Evolutionary conservation across 2,888 invertebrate species (phyloP).

Genomic region (Miltochrista miniata): DNA sequence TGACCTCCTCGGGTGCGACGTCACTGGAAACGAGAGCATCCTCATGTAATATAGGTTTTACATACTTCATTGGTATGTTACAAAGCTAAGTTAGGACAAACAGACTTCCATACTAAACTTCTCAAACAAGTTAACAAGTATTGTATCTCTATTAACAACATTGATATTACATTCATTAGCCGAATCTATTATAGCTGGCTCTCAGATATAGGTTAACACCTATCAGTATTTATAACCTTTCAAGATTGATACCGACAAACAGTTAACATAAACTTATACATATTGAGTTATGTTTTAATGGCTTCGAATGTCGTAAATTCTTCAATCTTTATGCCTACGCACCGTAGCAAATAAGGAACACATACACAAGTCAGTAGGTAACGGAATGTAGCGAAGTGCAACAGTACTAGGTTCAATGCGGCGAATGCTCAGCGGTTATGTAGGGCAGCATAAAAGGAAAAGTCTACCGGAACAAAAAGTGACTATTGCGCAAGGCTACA

Average conservation of each 20-base stretch:
- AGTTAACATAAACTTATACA: too few relatives aligned
- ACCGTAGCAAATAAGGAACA: conserved; percentile 40
- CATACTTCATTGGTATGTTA: neutral
- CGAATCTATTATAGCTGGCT: too few relatives aligned
- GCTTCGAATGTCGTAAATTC: conserved; percentile 21
- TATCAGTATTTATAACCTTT: neutral
- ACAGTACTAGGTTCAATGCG: conserved; percentile 47
- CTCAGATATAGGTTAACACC: too few relatives aligned
- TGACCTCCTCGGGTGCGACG: conserved; percentile 75
- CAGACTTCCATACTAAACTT: too few relatives aligned
- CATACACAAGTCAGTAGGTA: conserved; percentile 49
- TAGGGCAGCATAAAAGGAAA: conserved; percentile 69
- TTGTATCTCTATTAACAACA: too few relatives aligned
- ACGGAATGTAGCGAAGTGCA: conserved; percentile 59
- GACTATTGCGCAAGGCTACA: conserved; percentile 73
- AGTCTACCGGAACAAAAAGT: conserved; percentile 73
- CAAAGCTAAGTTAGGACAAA: neutral
- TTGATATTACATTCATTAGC: too few relatives aligned
- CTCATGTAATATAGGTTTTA: conserved; percentile 3
- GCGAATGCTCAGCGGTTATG: conserved; percentile 50
- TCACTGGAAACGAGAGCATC: conserved; percentile 60
- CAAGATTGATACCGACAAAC: conserved; percentile 4
- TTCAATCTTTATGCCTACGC: conserved; percentile 36
- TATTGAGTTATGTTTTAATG: conserved; percentile 11
- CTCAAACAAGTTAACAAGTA: too few relatives aligned